Base-by-base conservation (phyloP, 2,113 vertebrate species). In the Casuarius casuarius region DNA sequence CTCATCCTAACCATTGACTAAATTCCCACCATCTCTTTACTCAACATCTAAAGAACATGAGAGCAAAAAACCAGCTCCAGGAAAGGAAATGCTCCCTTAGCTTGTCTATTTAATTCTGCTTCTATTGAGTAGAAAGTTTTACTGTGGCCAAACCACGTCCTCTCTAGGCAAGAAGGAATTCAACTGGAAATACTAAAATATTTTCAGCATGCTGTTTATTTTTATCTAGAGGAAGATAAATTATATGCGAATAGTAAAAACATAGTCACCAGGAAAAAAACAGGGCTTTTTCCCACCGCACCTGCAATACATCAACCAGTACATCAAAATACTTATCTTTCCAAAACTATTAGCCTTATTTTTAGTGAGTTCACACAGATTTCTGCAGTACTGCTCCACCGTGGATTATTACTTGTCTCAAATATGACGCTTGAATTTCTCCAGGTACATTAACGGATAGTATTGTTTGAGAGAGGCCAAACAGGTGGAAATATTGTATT, bases 161-260 rank as follows among this genome's bases (percentile, higher is more conserved):
- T 68, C 40, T 78, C 40, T 81, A 84, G 83, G 5, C 29, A 93
- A 91, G 63, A 81, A 81, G 58, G 51, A 91, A 74, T 85, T 94
- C 81, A 85, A 85, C 49, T 93, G 93, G 42, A 96, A 95, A 93
- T 94, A 93, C 23, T 84, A 77, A 87, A 95, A 92, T 85, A 92
- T 87, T 84, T 93, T 89, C 68, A 91, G 82, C 72, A 88, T 29
- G 51, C 22, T 89, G 35, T 40, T 93, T 91, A 85, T 91, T 96
- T 95, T 87, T 92, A 80, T 91, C 91, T 89, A 70, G 51, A 88
- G 84, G 81, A 94, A 95, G 56, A 95, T 74, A 96, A 97, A 91
- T 92, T 85, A 33, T 15, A 48, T 13, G 31, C 63, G 74, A 67
- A 68, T 59, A 90, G 74, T 76, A 95, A 82, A 84, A 94, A 83